phyloP scores from a whole-genome alignment of 2,797 vertebrate species.

The Gymnoscopelus braueri region DNA sequence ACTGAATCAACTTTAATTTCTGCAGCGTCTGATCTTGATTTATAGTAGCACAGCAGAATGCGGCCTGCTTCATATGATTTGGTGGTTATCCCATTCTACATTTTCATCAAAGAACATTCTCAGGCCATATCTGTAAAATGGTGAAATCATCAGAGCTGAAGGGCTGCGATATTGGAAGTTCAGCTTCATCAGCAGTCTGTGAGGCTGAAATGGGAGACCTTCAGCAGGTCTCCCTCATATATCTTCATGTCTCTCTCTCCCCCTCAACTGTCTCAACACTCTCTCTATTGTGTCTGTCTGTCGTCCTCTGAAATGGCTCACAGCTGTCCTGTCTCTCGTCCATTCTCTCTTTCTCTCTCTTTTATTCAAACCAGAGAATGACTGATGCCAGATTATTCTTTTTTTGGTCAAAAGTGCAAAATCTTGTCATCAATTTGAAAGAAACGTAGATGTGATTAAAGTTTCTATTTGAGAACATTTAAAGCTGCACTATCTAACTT shows the following conservation, averaged over 20 bases:
- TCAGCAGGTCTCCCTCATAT: conserved; percentile 50
- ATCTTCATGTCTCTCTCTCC: neutral
- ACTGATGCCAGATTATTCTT: too few relatives aligned
- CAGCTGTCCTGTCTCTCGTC: conserved; percentile 16
- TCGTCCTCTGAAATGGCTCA: neutral
- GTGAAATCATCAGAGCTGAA: conserved; percentile 81
- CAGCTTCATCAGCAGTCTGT: conserved; percentile 83
- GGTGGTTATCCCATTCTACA: conserved; percentile 78
- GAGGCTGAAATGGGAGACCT: conserved; percentile 76
- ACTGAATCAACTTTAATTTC: conserved; percentile 68
- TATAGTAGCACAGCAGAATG: conserved; percentile 72
- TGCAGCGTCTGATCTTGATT: conserved; percentile 75
- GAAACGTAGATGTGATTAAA: too few relatives aligned
- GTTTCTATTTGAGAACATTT: too few relatives aligned
- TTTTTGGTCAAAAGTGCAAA: too few relatives aligned
- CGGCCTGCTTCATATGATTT: conserved; percentile 73
- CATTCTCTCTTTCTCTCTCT: conserved; percentile 48
- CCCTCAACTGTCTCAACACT: conserved; percentile 1
- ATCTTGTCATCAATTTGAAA: too few relatives aligned
- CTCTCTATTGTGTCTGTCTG: conserved; percentile 1
- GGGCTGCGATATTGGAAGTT: conserved; percentile 80
- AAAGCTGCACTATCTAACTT: too few relatives aligned
- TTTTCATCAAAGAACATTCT: conserved; percentile 81
- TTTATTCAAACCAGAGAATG: too few relatives aligned
- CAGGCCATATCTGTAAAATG: conserved; percentile 81